Evolutionary conservation across 2,888 invertebrate species (phyloP), one percentile per base, ranked within the genome.

Genomic region (Eumacrocentrus americanus): DNA sequence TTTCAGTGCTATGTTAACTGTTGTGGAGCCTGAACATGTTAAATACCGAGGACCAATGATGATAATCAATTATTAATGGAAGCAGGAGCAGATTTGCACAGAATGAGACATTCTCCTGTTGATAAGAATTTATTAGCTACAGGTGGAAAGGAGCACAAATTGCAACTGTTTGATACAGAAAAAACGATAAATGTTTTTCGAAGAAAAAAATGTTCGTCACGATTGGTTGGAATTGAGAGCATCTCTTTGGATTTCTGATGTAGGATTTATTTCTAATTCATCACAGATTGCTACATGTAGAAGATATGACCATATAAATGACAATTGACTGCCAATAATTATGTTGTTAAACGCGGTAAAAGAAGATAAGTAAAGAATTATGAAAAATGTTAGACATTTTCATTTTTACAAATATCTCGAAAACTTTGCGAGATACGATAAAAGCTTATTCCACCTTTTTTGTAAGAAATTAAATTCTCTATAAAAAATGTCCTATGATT

Each of bases 141-240:
- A 66, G 98, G 97, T 16, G 98, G 98, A 0, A 90, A 92, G 78
- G 91, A 91, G 70, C 94, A 95, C 74, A 92, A 93, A 70, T 81
- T 98, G 0, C 94, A 95, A 82, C 78, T 98, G 1, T 97, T 91
- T 88, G 90, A 94, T 71, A 74, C 91, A 73, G 83, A 72, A 68
- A 83, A 66, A 29, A 70, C 71, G 25, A 80, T 83, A 37, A 76
- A n/a, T n/a, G n/a, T n/a, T 82, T 29, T 89, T 89, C 70, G 78
- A 73, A 60, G 87, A 88, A 1, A 89, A 87, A 80, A 88, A 95
- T 86, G 83, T 95, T 23, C 85, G 90, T 0, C 89, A 93, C 72
- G 95, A 98, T 78, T 90, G 87, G 83, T 82, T 98, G 22, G 89
- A 94, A 73, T 82, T 98, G 29, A 85, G 92, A 58, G 88, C 92